Base-by-base conservation (phyloP, 2,113 vertebrate genomes). In the Hemibagrus wyckioides region DNA sequence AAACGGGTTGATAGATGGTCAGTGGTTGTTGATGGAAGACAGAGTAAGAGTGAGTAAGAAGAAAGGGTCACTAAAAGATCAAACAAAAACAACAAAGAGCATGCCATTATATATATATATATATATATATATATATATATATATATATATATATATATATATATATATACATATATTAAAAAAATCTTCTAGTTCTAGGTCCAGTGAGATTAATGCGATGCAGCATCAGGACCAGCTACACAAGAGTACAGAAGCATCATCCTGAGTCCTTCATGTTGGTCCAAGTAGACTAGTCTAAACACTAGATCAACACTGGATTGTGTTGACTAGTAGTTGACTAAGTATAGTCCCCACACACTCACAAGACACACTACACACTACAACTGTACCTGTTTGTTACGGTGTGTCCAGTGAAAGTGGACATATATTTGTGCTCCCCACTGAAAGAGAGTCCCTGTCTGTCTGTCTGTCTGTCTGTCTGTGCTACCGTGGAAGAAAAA, bases 381-480 rank as follows among this genome's bases (percentile, higher is more conserved):
- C 89, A 91, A 87, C 75, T 79, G 83, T 84, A 86, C 76, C 86
- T 54, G 61, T 63, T 39, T 21, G 30, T 87, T 85, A 52, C 63
- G 86, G 80, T 83, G 86, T 83, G 88, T 90, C 91, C 90, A 86
- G 91, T 94, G 91, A 77, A 85, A 82, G 89, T n/a, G 90, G 90
- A 90, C 91, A 61, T 86, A 65, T 59, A 85, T 28, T 56, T 19
- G 84, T 77, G 77, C 87, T 89, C 91, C 90, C 91, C 92, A 84
- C 57, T 41, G 65, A 85, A n/a, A 84, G 10, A 75, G 88, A 90
- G 83, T 84, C 57, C 28, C n/a, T n/a, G n/a, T n/a, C n/a, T n/a
- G n/a, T n/a, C 13, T 80, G 87, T 83, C 88, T 86, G n/a, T n/a
- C n/a, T n/a, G n/a, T n/a, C 13, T 80, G 87, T 83, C 88, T 86